A percentile compares a stretch with the other conserved stretches of the same genome.
These are phyloP conservation scores for Limnodromus scolopaceus DNA, from an alignment of 2,797 vertebrate genomes.

Conservation along the genomic window DNA sequence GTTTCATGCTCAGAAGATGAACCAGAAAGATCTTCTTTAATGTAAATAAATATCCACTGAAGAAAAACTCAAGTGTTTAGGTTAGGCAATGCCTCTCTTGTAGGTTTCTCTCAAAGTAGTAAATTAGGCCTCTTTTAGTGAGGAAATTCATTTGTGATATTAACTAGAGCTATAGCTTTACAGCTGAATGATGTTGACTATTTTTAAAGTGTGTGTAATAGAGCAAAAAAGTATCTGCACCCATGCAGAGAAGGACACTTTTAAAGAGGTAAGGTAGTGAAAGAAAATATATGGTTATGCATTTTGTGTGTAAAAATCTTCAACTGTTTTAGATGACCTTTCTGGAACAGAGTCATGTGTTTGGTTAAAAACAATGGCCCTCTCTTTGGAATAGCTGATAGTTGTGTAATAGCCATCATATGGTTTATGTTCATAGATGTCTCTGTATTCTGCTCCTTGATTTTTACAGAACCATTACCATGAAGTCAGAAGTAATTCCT, in stretches of 20 bases:
- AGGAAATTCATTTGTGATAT: rapidly evolving
- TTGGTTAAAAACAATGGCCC: background rate
- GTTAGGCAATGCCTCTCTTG: background rate
- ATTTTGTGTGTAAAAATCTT: background rate
- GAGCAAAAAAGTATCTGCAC: background rate
- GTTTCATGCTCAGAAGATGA: background rate
- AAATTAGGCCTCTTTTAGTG: background rate
- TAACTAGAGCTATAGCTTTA: background rate
- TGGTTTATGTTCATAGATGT: background rate
- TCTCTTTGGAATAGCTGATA: background rate
- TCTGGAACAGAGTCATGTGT: background rate
- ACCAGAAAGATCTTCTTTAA: background rate
- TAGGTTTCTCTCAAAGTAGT: background rate
- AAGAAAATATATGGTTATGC: background rate
- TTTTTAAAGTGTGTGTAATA: background rate
- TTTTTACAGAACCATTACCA: background rate
- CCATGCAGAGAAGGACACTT: background rate
- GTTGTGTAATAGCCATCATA: background rate
- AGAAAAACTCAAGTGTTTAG: background rate
- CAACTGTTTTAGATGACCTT: background rate
- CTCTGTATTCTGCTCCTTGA: background rate
- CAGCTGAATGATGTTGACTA: background rate
- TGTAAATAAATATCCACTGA: background rate
- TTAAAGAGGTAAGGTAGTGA: background rate
- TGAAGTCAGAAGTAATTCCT: background rate